These are phyloP conservation scores for Fulica atra DNA, from an alignment of 2,113 vertebrate species.

Conservation along the genomic window DNA sequence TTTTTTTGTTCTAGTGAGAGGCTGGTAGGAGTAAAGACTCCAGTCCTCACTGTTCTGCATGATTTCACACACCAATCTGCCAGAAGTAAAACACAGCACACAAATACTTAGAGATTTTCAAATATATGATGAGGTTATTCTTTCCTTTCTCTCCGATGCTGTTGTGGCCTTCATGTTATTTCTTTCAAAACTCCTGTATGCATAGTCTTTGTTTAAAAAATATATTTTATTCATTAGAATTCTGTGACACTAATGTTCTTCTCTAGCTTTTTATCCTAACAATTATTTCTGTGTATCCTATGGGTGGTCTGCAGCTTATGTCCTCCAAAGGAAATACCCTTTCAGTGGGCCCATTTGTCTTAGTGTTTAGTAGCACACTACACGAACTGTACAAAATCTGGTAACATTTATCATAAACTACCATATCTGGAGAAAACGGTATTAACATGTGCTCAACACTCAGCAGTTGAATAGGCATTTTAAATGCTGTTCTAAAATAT, in stretches of 20 bases:
- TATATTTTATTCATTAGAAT: neutral
- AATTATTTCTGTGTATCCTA: conserved; percentile 39
- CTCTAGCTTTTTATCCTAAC: conserved; percentile 37
- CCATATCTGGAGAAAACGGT: conserved; percentile 53
- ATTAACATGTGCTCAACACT: conserved; percentile 64
- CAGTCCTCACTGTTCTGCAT: neutral
- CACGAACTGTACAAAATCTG: conserved; percentile 39
- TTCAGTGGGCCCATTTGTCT: conserved; percentile 58
- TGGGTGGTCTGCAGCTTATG: conserved; percentile 46
- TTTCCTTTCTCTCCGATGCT: neutral
- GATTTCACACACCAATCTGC: neutral
- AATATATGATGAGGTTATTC: neutral
- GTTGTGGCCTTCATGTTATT: neutral
- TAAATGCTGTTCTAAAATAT: conserved; percentile 22
- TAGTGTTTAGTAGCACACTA: conserved; percentile 31
- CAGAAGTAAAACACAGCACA: neutral
- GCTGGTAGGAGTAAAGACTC: neutral
- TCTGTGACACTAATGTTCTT: neutral
- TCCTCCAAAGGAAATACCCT: conserved; percentile 56
- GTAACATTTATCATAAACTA: conserved; percentile 67
- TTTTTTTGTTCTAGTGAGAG: neutral
- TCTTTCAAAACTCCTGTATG: neutral
- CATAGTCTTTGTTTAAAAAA: neutral
- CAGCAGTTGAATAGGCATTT: conserved; percentile 16
- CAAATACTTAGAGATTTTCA: neutral